Conservation (phyloP, 2,888 invertebrate genomes). For the Cerceris rybyensis region DNA sequence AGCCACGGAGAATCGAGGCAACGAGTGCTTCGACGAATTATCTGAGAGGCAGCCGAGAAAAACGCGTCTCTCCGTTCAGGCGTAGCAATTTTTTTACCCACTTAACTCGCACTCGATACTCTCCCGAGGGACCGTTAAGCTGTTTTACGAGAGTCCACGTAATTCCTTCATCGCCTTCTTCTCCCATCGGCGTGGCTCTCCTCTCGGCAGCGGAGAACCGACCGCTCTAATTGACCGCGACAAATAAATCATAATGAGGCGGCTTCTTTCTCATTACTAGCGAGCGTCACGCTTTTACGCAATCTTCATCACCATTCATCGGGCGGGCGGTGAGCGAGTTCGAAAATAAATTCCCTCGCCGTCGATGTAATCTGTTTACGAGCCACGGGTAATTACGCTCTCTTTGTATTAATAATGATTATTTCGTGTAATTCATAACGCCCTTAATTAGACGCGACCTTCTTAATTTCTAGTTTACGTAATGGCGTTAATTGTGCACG, state of each 20-base stretch:
- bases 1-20: slow-evolving; percentile 24
- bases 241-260: slow-evolving; percentile 70
- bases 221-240: slow-evolving; percentile 68
- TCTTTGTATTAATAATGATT: slow-evolving; percentile 43
- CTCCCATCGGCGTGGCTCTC: slow-evolving; percentile 12
- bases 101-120: slow-evolving; percentile 66
- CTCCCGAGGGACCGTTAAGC: slow-evolving; percentile 63
- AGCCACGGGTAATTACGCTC: slow-evolving; percentile 44
- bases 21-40: slow-evolving; percentile 55
- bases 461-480: not conserved
- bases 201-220: slow-evolving; percentile 13
- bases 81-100: slow-evolving; percentile 67
- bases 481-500: slow-evolving; percentile 7
- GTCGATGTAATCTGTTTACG: slow-evolving; percentile 57
- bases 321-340: slow-evolving; percentile 21
- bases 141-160: slow-evolving; percentile 68
- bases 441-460: slow-evolving; percentile 41
- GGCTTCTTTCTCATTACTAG: slow-evolving; percentile 66
- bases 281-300: slow-evolving; percentile 67
- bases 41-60: slow-evolving; percentile 48
- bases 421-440: slow-evolving; percentile 50
- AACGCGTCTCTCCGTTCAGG: slow-evolving; percentile 59
- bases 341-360: slow-evolving; percentile 55
- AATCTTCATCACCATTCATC: slow-evolving; percentile 66
- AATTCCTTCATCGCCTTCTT: slow-evolving; percentile 65